Evolutionary conservation across 2,797 vertebrate genomes (phyloP).

Genomic region (Lithobates sylvaticus): DNA sequence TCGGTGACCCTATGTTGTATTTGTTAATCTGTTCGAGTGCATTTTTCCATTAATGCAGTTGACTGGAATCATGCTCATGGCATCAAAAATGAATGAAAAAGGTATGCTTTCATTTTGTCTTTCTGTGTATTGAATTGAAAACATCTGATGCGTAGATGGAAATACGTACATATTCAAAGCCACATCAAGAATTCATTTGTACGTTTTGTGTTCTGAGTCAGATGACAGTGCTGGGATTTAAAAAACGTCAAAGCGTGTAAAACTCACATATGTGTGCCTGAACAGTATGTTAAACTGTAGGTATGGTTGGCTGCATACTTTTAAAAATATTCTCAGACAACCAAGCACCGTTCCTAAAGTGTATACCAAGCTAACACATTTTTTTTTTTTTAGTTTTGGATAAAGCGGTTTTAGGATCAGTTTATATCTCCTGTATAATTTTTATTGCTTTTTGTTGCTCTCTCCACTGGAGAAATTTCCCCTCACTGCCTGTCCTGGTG

Average conservation of each 20-base stretch:
- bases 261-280: too few species aligned
- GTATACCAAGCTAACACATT: too few species aligned
- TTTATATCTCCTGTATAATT: too few species aligned
- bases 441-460: too few species aligned
- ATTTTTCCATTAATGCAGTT: neutral
- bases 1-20: neutral
- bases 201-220: neutral
- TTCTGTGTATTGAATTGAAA: neutral
- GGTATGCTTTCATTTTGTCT: neutral
- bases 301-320: too few species aligned
- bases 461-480: too few species aligned
- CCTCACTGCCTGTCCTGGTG: too few species aligned
- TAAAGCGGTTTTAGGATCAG: too few species aligned
- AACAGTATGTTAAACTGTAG: too few species aligned
- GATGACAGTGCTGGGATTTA: neutral
- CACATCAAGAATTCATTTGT: neutral
- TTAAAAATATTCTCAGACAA: too few species aligned
- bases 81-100: neutral
- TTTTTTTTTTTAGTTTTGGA: too few species aligned
- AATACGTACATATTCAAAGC: neutral
- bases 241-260: neutral
- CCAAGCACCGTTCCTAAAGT: too few species aligned
- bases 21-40: neutral
- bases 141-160: neutral
- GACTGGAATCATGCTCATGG: neutral